Conservation (phyloP, 2,113 vertebrate species). For the Aythya baeri region DNA sequence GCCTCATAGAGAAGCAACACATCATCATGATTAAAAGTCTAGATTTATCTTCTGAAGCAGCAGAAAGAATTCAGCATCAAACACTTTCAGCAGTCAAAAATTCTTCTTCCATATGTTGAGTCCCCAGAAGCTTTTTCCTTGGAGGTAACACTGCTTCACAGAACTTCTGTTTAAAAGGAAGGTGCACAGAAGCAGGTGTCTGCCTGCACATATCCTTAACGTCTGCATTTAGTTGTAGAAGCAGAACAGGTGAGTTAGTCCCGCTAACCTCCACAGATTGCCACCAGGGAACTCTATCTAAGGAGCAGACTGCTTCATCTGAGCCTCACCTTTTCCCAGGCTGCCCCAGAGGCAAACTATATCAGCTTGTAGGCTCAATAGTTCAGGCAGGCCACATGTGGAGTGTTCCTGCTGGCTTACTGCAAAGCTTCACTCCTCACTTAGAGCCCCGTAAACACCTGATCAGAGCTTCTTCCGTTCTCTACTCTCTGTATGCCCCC, state of each 20-base stretch:
- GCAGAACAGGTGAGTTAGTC: neutral
- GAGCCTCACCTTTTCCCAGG: neutral
- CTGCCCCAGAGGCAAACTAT: neutral
- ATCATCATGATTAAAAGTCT: neutral
- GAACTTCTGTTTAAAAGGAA: neutral
- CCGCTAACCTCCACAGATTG: neutral
- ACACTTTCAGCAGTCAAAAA: neutral
- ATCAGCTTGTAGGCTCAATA: neutral
- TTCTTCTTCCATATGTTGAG: neutral
- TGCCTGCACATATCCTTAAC: accelerated
- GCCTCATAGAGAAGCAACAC: neutral
- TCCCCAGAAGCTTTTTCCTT: neutral
- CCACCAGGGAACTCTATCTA: neutral
- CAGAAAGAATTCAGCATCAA: neutral
- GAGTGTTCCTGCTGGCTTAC: neutral
- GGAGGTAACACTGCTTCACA: neutral
- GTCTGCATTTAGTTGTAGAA: neutral
- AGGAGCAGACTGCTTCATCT: neutral
- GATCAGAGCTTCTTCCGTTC: neutral
- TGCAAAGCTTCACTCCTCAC: neutral
- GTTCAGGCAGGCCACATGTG: neutral
- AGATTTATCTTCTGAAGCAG: neutral
- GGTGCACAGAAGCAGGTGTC: neutral
- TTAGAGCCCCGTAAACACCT: neutral
- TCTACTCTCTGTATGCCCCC: neutral